Evolutionary conservation across 1,140 invertebrate species (phyloP).

Genomic region (Hirudo medicinalis): DNA sequence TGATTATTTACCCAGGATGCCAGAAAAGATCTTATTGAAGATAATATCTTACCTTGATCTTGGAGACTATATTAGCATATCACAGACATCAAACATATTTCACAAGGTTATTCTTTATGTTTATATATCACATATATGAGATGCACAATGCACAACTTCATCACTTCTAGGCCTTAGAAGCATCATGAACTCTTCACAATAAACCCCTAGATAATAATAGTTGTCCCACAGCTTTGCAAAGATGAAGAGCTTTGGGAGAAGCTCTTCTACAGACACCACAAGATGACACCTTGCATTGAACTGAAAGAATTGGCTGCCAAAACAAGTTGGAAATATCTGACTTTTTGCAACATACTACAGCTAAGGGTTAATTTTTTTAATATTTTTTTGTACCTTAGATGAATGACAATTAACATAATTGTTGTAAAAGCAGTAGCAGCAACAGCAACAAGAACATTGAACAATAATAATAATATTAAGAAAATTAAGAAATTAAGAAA

Average conservation of each 20-base stretch:
- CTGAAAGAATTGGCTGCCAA: constrained; percentile 3
- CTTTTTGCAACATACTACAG: neutral
- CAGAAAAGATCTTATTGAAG: constrained; percentile 3
- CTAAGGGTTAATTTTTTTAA: neutral
- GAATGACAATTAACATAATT: too few species aligned
- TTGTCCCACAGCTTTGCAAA: neutral
- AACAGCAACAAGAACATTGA: too few species aligned
- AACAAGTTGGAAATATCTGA: neutral
- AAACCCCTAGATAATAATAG: too few species aligned
- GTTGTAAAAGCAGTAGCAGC: too few species aligned
- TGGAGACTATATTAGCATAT: neutral
- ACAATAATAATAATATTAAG: too few species aligned
- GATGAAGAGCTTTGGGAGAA: neutral
- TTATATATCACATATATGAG: too few species aligned
- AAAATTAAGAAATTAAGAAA: too few species aligned
- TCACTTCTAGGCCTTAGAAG: too few species aligned
- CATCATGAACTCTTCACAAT: too few species aligned
- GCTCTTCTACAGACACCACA: neutral
- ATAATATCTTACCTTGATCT: constrained; percentile 1
- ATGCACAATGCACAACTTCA: too few species aligned
- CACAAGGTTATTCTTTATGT: too few species aligned
- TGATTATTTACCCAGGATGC: constrained; percentile 9
- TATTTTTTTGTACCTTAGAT: too few species aligned
- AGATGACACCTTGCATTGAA: neutral
- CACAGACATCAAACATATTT: neutral